Percentiles rank a stretch among this genome's conserved stretches.
Evolutionary conservation across 2,797 vertebrate species (phyloP).

Genomic region (Tadarida brasiliensis): DNA sequence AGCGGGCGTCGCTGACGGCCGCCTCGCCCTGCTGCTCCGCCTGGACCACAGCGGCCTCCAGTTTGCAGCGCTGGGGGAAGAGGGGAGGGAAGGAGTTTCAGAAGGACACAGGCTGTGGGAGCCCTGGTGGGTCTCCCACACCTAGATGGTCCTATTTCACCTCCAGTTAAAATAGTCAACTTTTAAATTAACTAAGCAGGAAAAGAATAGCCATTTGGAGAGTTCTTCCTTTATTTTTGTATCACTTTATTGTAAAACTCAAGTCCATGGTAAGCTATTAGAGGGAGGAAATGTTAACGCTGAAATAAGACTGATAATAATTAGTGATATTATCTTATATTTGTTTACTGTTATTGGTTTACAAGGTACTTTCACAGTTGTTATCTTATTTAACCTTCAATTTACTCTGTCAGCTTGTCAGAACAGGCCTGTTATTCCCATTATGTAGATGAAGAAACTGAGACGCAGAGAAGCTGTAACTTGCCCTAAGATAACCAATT

Average conservation of each 20-base stretch:
- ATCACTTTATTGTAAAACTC: not conserved
- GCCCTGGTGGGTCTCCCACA: not conserved
- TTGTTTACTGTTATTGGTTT: not conserved
- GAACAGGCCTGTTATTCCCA: not conserved
- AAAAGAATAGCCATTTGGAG: not conserved
- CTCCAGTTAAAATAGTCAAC: not conserved
- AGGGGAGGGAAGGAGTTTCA: not conserved
- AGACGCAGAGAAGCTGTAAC: not conserved
- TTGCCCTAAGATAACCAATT: not conserved
- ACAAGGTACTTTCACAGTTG: constrained; percentile 25
- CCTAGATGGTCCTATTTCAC: not conserved
- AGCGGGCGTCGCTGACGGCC: constrained; percentile 89
- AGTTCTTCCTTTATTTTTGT: not conserved
- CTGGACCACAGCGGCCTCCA: not conserved
- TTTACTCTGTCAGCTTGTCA: not conserved
- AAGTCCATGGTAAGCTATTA: not conserved
- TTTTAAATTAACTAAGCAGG: not conserved
- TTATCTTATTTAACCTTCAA: not conserved
- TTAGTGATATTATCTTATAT: not conserved
- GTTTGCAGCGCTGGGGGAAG: constrained; percentile 35
- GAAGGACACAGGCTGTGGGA: not conserved
- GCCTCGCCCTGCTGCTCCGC: constrained; percentile 83
- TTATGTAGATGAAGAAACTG: not conserved
- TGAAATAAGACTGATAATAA: not conserved
- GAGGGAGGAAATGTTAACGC: not conserved